phyloP scores from a whole-genome alignment of 2,797 vertebrate species.

The Myiotriccus ornatus region DNA sequence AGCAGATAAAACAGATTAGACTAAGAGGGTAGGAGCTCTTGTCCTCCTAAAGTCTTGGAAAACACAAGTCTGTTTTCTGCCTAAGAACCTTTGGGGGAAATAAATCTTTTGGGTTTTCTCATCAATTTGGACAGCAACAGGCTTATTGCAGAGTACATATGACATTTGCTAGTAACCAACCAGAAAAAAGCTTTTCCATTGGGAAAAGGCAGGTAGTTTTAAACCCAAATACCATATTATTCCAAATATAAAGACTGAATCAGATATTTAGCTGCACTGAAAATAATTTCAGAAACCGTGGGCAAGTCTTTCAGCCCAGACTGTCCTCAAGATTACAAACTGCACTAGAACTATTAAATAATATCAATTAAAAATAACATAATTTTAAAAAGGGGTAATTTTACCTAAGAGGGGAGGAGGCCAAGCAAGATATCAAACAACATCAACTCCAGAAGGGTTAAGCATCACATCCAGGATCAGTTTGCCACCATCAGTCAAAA shows the following conservation, averaged over 20 bases:
- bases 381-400: not conserved
- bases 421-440: not conserved
- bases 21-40: not conserved
- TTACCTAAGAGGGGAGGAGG: not conserved
- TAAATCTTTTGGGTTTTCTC: not conserved
- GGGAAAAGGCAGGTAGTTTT: not conserved
- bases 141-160: not conserved
- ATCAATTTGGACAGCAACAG: not conserved
- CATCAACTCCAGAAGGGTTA: not conserved
- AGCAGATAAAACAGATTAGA: conserved; percentile 37
- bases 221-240: not conserved
- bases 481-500: not conserved
- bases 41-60: not conserved
- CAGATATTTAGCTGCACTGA: not conserved
- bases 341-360: not conserved
- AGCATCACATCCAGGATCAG: not conserved
- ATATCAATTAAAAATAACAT: not conserved
- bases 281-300: not conserved
- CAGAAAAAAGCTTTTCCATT: not conserved
- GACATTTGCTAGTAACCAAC: not conserved
- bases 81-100: not conserved
- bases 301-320: not conserved
- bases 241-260: not conserved
- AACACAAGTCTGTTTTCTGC: not conserved
- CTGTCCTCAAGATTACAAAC: not conserved